Conservation (phyloP, 2,113 vertebrate genomes). For the Erythrolamprus reginae region DNA sequence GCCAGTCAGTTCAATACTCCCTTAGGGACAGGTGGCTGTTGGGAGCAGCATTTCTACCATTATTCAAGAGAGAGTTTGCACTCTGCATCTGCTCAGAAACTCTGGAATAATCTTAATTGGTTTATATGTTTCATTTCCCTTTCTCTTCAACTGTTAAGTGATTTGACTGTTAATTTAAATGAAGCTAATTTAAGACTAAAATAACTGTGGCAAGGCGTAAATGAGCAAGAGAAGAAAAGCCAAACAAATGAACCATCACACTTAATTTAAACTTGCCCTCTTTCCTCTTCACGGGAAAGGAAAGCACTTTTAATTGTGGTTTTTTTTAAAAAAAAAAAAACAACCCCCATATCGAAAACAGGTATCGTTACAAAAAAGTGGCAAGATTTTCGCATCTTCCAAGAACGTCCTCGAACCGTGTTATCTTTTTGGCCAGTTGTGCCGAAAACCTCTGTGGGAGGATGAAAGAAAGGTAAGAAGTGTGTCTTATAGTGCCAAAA, state of each 20-base stretch:
- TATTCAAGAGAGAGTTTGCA: not conserved
- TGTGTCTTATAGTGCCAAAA: too few relatives aligned
- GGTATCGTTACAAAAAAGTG: slow-evolving; percentile 58
- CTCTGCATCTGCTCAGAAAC: not conserved
- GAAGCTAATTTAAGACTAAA: not conserved
- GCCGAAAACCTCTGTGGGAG: slow-evolving; percentile 77
- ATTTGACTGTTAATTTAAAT: not conserved
- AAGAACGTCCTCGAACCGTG: not conserved
- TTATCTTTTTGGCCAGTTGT: slow-evolving; percentile 95
- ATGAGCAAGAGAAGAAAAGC: not conserved
- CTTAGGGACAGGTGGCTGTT: not conserved
- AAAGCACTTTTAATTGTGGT: slow-evolving; percentile 58
- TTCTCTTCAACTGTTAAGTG: not conserved
- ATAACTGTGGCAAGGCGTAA: not conserved
- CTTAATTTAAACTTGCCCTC: slow-evolving; percentile 7
- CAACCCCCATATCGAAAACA: slow-evolving; percentile 20
- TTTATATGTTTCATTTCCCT: not conserved
- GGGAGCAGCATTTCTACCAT: not conserved
- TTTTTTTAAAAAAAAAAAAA: slow-evolving; percentile 43
- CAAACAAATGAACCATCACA: not conserved
- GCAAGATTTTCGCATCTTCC: slow-evolving; percentile 15
- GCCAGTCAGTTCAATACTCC: not conserved
- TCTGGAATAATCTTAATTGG: not conserved
- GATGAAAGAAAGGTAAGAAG: slow-evolving; percentile 14
- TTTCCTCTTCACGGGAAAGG: slow-evolving; percentile 24